phyloP scores from a whole-genome alignment of 2,113 vertebrate species.

The Tinamus guttatus region DNA sequence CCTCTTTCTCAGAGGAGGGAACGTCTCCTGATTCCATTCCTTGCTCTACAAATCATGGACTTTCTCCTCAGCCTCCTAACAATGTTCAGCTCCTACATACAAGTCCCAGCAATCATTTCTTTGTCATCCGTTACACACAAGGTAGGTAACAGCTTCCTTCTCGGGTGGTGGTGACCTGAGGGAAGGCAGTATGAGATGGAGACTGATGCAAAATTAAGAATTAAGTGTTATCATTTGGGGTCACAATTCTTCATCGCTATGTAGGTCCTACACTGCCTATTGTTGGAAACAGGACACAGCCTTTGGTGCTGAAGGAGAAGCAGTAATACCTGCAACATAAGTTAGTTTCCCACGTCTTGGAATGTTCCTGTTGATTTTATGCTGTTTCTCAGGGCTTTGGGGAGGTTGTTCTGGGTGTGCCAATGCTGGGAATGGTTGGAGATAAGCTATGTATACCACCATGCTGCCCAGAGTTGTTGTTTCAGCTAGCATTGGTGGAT shows the following conservation, averaged over 20 bases:
- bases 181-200: neutral
- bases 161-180: neutral
- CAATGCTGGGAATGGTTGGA: neutral
- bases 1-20: conserved; percentile 68
- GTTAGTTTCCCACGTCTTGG: neutral
- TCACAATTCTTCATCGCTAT: rapidly evolving
- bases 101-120: conserved; percentile 69
- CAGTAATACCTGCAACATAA: neutral
- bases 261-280: neutral
- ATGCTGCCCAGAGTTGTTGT: neutral
- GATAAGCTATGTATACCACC: neutral
- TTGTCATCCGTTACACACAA: conserved; percentile 27
- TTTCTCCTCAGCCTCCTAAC: conserved; percentile 80
- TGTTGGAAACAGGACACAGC: neutral
- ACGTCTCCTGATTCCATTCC: conserved; percentile 80
- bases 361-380: neutral
- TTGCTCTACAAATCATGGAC: conserved; percentile 81
- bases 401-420: neutral
- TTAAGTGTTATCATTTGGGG: neutral
- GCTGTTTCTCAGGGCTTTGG: neutral
- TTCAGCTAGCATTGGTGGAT: neutral
- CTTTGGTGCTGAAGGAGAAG: neutral
- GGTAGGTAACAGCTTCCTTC: conserved; percentile 53
- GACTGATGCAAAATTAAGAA: rapidly evolving
- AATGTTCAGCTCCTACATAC: conserved; percentile 77